These are phyloP conservation scores for Hyles vespertilio DNA, from an alignment of 1,140 invertebrate species.

Conservation along the genomic window DNA sequence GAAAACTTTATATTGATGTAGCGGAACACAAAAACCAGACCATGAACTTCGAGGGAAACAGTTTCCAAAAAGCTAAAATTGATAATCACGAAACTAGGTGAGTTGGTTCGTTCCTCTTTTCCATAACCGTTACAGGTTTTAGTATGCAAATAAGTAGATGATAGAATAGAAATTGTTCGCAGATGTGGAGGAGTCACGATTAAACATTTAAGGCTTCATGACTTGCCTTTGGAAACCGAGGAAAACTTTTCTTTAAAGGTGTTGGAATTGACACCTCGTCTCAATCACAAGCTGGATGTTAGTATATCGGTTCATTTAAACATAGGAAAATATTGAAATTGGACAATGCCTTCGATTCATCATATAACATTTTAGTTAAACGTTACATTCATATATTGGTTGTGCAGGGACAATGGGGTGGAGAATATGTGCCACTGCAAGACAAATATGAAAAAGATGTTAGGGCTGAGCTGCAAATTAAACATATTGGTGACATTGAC, in stretches of 20 bases:
- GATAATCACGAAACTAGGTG: conserved; percentile 7
- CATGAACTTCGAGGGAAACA: conserved; percentile 8
- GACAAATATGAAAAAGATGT: too few relatives aligned
- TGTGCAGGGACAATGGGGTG: too few relatives aligned
- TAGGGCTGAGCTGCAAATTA: neutral
- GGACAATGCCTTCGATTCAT: too few relatives aligned
- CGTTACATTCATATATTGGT: too few relatives aligned
- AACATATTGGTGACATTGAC: conserved; percentile 12
- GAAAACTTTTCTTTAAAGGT: conserved; percentile 19
- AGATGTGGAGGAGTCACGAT: conserved; percentile 32
- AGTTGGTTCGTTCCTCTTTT: conserved; percentile 6
- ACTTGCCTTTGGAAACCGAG: conserved; percentile 10
- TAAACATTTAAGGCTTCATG: conserved; percentile 21
- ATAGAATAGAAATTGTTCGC: neutral
- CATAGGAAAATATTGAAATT: too few relatives aligned
- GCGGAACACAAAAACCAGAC: conserved; percentile 15
- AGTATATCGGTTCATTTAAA: conserved; percentile 13
- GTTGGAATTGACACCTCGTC: conserved; percentile 24
- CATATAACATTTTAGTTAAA: too few relatives aligned
- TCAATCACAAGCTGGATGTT: conserved; percentile 19
- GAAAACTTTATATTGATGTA: conserved; percentile 24
- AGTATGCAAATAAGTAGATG: too few relatives aligned
- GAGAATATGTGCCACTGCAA: too few relatives aligned
- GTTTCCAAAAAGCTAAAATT: too few relatives aligned
- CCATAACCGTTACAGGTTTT: too few relatives aligned